Base-by-base conservation (phyloP, 2,888 invertebrate species). In the Melipona beecheii region DNA sequence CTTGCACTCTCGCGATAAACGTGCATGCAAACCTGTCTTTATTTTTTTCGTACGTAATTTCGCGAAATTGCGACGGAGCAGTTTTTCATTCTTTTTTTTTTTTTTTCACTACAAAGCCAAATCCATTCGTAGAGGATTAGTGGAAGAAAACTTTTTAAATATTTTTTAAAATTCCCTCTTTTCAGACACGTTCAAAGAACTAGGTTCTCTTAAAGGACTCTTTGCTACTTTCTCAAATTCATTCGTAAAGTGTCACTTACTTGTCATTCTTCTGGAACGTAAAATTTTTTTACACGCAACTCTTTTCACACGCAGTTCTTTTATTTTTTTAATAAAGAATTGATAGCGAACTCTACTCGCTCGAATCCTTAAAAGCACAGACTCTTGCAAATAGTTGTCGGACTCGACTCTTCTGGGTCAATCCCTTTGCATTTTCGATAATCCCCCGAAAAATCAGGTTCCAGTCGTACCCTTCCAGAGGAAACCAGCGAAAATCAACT, bases 401-500 rank as follows among this genome's bases (percentile, higher is more conserved):
- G 43, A 43, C 27, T 27, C 0, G 1, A 43, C 9, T 43, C 11
- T 43, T 43, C 0, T 43, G 2, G 43, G 11, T 43, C 43, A 43
- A 43, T 43, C 43, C 43, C 43, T 43, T 36, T 27, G 19, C 9
- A 60, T 43, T 36, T 27, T 19, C 9, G 27, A 60, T 27, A 27
- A 27, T 24, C 24, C 17, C 24, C 27, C 60, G 3, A 27, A 15
- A 4, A 15, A n/a, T 4, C 2, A 15, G 5, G 15, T 15, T n/a
- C 5, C 4, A n/a, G n/a, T n/a, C 13, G 15, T n/a, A 2, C 5
- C 15, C 15, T n/a, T n/a, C 5, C 0, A 5, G 15, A n/a, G 5
- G 0, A 5, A n/a, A n/a, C n/a, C 15, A n/a, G 56, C 5, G n/a
- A n/a, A 11, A 50, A 49, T 27, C n/a, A 31, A 17, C 11, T 54